A percentile compares a stretch with the other conserved stretches of the same genome.
These are phyloP conservation scores for Mercenaria mercenaria DNA, from an alignment of 1,140 invertebrate species.

Conservation along the genomic window DNA sequence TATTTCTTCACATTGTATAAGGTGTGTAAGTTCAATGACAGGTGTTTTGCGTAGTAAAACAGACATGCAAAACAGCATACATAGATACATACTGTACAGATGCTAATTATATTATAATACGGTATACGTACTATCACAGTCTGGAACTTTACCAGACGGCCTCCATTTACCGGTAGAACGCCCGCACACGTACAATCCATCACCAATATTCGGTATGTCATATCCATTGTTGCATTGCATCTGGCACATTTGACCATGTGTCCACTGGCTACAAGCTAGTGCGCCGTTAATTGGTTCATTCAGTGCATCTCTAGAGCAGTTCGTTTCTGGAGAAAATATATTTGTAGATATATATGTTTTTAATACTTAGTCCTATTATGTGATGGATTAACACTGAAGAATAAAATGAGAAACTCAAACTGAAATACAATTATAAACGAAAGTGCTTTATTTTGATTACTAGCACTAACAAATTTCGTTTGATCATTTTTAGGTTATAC, in stretches of 20 bases:
- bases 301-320: slow-evolving; percentile 35
- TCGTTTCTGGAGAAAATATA: slow-evolving; percentile 27
- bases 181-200: slow-evolving; percentile 53
- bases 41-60: too few species aligned
- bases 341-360: not conserved
- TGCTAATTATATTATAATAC: not conserved
- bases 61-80: too few species aligned
- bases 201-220: slow-evolving; percentile 31
- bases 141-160: slow-evolving; percentile 39
- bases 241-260: slow-evolving; percentile 41
- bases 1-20: too few species aligned
- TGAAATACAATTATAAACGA: too few species aligned
- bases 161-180: slow-evolving; percentile 36
- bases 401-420: too few species aligned
- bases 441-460: too few species aligned
- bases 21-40: too few species aligned
- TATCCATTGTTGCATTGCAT: slow-evolving; percentile 53
- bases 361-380: too few species aligned
- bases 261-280: slow-evolving; percentile 40
- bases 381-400: too few species aligned
- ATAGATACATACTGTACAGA: too few species aligned
- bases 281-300: slow-evolving; percentile 51
- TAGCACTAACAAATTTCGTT: too few species aligned
- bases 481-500: too few species aligned
- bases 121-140: slow-evolving; percentile 25